Evolutionary conservation across 2,888 invertebrate species (phyloP).

Genomic region (Rhamnusium bicolor): DNA sequence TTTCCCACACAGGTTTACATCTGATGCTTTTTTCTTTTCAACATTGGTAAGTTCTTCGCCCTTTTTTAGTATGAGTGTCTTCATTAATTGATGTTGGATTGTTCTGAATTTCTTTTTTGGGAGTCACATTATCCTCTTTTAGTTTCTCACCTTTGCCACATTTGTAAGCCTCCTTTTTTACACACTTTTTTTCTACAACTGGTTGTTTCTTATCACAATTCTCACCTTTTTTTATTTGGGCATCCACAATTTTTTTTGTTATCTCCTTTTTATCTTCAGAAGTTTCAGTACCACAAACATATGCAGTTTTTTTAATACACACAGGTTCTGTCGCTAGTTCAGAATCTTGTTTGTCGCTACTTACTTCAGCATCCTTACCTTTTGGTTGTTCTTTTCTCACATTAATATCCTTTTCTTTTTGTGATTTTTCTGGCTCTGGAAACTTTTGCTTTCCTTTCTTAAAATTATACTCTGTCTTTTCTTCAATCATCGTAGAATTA

Average conservation of each 20-base stretch:
- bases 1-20: neutral
- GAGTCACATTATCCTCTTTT: neutral
- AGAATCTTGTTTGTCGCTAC: conserved; percentile 25
- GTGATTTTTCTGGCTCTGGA: neutral
- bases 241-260: neutral
- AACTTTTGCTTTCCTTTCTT: neutral
- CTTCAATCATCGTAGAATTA: neutral
- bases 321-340: conserved; percentile 44
- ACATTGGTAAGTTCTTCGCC: neutral
- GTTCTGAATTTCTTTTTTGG: neutral
- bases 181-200: neutral
- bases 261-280: conserved; percentile 5
- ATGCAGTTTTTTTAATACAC: conserved; percentile 54
- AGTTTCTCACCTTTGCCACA: neutral
- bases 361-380: conserved; percentile 7
- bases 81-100: neutral
- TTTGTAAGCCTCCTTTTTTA: neutral
- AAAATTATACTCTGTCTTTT: neutral
- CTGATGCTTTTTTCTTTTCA: neutral
- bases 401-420: neutral
- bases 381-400: conserved; percentile 13
- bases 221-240: neutral
- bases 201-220: neutral
- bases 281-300: conserved; percentile 48
- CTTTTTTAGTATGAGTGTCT: neutral